Base-by-base conservation (phyloP, 1,140 invertebrate genomes). In the Aleiodes sp. region DNA sequence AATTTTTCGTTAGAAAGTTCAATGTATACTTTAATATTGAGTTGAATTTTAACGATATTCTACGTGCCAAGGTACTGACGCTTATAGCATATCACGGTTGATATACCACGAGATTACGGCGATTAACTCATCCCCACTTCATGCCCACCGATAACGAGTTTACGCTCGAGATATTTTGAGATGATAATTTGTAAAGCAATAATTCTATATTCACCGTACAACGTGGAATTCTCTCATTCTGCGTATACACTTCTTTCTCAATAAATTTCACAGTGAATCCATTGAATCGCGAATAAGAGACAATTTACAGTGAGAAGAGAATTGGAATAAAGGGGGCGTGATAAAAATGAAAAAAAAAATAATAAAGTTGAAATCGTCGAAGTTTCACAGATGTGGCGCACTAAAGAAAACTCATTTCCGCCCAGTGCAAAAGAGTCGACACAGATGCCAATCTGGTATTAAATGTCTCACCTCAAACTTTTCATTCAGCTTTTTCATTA, bases 371-470 rank as follows among this genome's bases (percentile, higher is more conserved):
- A 52, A 52, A 52, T 52, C 26, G 46, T 7, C 8, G 4, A 24
- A 52, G 1, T 24, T 26, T 16, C 8, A 52, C 46, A 52, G 46
- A 52, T 52, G 46, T 52, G 46, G 21, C 46, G 21, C 46, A 24
- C 14, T 21, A 52, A 52, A 52, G 46, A 52, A 52, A 52, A 52
- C 46, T 52, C 46, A 52, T 52, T 52, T 52, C 46, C 39, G 14
- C 39, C 19, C 46, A 10, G 19, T 9, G 21, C n/a, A n/a, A n/a
- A n/a, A 52, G 26, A 19, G 46, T 6, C 16, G 2, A 6, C 46
- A 24, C 4, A 52, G 46, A 4, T 24, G 21, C 16, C 46, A 52
- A 52, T 52, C 46, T 26, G 7, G 46, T 43, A 16, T n/a, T 16
- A 43, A 16, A 43, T 43, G 2, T 4, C 19, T 52, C 46, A 16